A percentile compares a stretch with the other conserved stretches of the same genome.
Evolutionary conservation across 2,888 invertebrate genomes (phyloP).

Genomic region (Drosophila suboccidentalis): DNA sequence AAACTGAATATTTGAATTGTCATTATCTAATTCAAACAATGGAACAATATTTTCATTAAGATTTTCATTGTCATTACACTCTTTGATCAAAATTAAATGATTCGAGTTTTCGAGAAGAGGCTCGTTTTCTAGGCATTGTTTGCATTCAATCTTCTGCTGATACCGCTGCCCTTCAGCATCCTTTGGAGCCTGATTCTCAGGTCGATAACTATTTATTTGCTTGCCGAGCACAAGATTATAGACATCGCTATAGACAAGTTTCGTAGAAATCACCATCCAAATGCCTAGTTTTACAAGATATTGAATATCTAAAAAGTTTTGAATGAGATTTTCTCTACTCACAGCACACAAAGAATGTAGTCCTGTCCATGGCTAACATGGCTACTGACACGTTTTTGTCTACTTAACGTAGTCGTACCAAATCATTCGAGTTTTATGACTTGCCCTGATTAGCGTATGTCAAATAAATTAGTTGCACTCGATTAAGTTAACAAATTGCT

Average conservation of each 20-base stretch:
- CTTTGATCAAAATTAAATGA: neutral
- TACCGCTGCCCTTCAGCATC: neutral
- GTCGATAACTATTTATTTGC: neutral
- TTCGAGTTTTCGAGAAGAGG: neutral
- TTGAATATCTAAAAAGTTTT: neutral
- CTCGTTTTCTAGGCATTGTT: neutral
- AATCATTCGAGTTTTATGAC: conserved; percentile 15
- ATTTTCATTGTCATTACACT: neutral
- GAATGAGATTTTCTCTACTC: conserved; percentile 3
- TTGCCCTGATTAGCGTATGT: neutral
- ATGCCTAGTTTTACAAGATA: conserved; percentile 10
- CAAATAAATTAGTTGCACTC: conserved; percentile 13
- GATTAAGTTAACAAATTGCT: neutral
- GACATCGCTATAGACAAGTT: neutral
- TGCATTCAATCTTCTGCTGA: neutral
- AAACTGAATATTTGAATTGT: neutral
- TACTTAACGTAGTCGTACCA: neutral
- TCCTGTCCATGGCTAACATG: conserved; percentile 1
- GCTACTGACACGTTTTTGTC: neutral
- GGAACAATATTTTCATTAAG: neutral
- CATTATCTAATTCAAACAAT: neutral
- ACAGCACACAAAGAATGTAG: conserved; percentile 7
- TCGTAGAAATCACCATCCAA: neutral
- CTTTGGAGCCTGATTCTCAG: neutral
- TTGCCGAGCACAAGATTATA: conserved; percentile 3